phyloP scores from a whole-genome alignment of 2,797 vertebrate species.

The Chrysocyon brachyurus region DNA sequence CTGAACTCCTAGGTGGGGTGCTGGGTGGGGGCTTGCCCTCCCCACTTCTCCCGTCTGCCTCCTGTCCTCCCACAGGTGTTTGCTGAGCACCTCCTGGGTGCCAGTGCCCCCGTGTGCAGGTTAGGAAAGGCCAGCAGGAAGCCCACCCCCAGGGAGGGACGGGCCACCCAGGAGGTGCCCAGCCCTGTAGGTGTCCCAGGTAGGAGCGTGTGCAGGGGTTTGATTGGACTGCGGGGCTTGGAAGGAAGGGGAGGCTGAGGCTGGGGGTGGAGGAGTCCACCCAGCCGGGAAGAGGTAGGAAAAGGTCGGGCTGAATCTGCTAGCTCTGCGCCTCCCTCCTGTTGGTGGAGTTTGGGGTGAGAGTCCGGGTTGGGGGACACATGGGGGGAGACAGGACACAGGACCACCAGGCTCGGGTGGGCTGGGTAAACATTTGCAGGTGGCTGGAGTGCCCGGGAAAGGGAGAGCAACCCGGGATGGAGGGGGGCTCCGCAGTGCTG shows the following conservation, averaged over 20 bases:
- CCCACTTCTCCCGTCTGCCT: rapidly evolving
- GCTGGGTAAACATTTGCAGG: background rate
- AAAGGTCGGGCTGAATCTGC: background rate
- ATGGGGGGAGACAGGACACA: background rate
- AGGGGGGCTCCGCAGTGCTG: background rate
- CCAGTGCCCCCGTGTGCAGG: background rate
- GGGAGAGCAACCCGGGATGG: background rate
- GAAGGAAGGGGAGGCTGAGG: background rate
- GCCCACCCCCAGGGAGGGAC: background rate
- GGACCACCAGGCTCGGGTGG: background rate
- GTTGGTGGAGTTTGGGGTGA: background rate
- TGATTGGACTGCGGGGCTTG: background rate
- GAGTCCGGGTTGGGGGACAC: background rate
- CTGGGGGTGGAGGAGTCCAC: background rate
- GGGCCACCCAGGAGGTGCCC: background rate
- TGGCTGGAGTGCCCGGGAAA: background rate
- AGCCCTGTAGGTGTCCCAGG: background rate
- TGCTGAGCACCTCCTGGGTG: background rate
- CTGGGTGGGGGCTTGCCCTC: background rate
- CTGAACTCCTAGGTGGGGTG: background rate
- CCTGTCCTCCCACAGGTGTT: background rate
- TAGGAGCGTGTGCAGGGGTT: background rate
- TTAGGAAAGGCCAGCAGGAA: background rate
- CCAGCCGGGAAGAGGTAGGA: background rate
- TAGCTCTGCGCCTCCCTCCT: background rate